Evolutionary conservation across 2,888 invertebrate genomes (phyloP).

Genomic region (Luffia ferchaultella): DNA sequence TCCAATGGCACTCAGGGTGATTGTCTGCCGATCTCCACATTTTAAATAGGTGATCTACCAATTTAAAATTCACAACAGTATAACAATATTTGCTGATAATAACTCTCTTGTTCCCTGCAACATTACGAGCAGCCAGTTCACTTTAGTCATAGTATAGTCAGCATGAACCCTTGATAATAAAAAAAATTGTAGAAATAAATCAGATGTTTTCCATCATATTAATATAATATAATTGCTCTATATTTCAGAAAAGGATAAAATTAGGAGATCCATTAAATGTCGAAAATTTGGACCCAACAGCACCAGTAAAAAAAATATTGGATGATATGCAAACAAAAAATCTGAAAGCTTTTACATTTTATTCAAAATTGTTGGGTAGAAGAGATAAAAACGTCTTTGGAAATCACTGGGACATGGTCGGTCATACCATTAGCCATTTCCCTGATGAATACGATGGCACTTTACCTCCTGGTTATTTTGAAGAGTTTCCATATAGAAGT

Average conservation of each 20-base stretch:
- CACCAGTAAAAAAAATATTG: conserved; percentile 30
- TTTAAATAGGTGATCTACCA: too few relatives aligned
- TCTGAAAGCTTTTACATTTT: conserved; percentile 28
- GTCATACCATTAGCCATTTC: conserved; percentile 34
- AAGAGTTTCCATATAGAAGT: conserved; percentile 38
- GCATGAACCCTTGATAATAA: too few relatives aligned
- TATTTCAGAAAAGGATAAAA: neutral
- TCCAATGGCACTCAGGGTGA: too few relatives aligned
- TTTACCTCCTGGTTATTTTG: conserved; percentile 36
- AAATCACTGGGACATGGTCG: conserved; percentile 28
- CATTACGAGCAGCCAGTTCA: too few relatives aligned
- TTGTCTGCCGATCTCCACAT: too few relatives aligned
- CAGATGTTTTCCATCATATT: too few relatives aligned
- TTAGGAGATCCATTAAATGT: neutral
- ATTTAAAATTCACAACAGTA: too few relatives aligned
- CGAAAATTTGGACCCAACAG: conserved; percentile 15
- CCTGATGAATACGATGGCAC: conserved; percentile 44
- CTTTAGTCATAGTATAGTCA: too few relatives aligned
- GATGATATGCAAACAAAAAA: conserved; percentile 27
- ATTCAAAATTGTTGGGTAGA: conserved; percentile 27
- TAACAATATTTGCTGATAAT: too few relatives aligned
- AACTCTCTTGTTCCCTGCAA: too few relatives aligned
- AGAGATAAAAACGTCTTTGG: conserved; percentile 14
- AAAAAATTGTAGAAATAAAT: too few relatives aligned
- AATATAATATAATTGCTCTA: too few relatives aligned